Percentiles rank a stretch among this genome's conserved stretches.
Conservation (phyloP, 2,113 vertebrate species). For the Podiceps cristatus region DNA sequence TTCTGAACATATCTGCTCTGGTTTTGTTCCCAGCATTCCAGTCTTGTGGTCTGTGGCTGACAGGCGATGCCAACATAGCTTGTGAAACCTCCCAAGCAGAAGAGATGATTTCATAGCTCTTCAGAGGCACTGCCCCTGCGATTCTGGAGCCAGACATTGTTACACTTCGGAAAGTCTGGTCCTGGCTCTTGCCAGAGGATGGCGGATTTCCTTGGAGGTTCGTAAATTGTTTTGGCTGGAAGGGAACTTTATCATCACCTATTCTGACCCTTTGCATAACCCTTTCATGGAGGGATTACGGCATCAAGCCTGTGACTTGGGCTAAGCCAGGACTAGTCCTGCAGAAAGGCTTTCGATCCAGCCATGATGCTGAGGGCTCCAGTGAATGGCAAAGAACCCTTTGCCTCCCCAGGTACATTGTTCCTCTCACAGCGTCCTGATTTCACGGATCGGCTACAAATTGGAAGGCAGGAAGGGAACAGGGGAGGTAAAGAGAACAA, state of each 20-base stretch:
- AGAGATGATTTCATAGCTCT: conserved; percentile 34
- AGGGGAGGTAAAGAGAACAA: neutral
- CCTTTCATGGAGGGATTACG: neutral
- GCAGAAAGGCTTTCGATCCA: neutral
- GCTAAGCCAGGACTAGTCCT: neutral
- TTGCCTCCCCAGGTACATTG: neutral
- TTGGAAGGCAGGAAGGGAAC: neutral
- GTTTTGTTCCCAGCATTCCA: conserved; percentile 20
- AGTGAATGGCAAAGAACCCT: neutral
- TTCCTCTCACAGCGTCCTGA: neutral
- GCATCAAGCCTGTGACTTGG: neutral
- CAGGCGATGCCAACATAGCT: neutral
- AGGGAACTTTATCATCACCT: conserved; percentile 27
- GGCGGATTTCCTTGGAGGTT: conserved; percentile 36
- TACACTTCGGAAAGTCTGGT: neutral
- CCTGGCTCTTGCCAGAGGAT: neutral
- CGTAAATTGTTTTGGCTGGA: conserved; percentile 9
- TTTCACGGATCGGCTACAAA: neutral
- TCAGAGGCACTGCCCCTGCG: neutral
- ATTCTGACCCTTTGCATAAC: conserved; percentile 13
- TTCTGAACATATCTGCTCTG: neutral
- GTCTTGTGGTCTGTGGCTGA: conserved; percentile 2
- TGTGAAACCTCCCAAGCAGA: conserved; percentile 37
- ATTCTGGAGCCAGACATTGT: conserved; percentile 41
- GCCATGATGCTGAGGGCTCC: neutral